Base-by-base conservation (phyloP, 2,888 invertebrate genomes). In the Drosophila meridiana region DNA sequence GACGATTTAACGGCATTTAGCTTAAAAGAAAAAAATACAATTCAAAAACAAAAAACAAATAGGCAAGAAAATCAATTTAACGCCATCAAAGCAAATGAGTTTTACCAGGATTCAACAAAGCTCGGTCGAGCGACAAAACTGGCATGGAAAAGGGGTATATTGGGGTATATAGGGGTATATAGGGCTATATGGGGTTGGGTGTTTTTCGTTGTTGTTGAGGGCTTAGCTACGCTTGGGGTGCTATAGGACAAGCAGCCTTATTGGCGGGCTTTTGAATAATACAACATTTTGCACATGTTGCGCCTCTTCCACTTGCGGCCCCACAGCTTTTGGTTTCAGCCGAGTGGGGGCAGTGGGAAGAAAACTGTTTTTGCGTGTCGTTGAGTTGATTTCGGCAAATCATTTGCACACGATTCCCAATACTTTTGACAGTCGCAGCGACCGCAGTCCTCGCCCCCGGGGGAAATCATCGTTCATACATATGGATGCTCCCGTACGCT, bases 341-440 rank as follows among this genome's bases (percentile, higher is more conserved):
- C 13, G 5, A 9, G 32, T 32, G 48, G n/a, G n/a, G 32, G 9
- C 9, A 5, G 7, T 9, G n/a, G 32, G 52, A 13, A 52, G 68
- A 63, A 40, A 60, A 59, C 56, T 77, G 72, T 74, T 69, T 73
- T 73, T 73, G 59, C 64, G 76, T 73, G 78, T 63, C 55, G 73
- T 69, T 72, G 73, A 86, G 85, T 82, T 86, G 85, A 86, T 84
- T 74, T 85, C 60, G 78, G 72, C 81, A 82, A 89, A 89, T 89
- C 84, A 87, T 87, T 86, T 74, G 84, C 87, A 87, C 89, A 84
- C 86, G 87, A 86, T 87, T 86, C 78, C 61, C 89, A 78, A 89
- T 87, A 73, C 75, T 81, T 72, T 81, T 65, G 59, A 63, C 69
- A 81, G 68, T 81, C 69, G 61, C 84, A 70, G 79, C 59, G 48